Percentiles rank a stretch among this genome's conserved stretches.
These are phyloP conservation scores for Sciurus vulgaris DNA, from an alignment of 2,797 vertebrate genomes.

Conservation along the genomic window DNA sequence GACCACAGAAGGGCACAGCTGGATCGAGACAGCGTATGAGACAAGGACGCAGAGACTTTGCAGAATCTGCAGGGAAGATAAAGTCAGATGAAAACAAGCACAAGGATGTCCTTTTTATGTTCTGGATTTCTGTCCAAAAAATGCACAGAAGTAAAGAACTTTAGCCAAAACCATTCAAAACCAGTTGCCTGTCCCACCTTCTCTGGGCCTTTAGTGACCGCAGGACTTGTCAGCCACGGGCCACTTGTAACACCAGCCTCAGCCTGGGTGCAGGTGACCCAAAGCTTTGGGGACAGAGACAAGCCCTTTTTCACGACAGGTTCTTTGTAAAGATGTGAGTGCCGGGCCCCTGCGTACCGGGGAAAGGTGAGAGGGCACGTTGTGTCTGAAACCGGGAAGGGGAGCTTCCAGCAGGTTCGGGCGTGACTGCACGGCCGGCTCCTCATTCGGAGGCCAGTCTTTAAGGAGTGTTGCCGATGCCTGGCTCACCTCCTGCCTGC, in stretches of 20 bases:
- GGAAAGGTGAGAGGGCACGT: background rate
- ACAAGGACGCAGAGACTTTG: background rate
- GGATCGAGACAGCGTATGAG: fast-evolving
- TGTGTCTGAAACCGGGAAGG: background rate
- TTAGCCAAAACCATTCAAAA: background rate
- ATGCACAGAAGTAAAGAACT: background rate
- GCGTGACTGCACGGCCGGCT: background rate
- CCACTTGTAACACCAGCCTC: fast-evolving
- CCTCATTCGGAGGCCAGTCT: background rate
- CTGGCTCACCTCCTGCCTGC: fast-evolving
- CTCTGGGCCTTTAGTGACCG: fast-evolving
- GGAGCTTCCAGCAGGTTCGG: background rate
- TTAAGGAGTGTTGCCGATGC: fast-evolving
- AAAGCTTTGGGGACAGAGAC: background rate
- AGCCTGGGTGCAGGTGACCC: fast-evolving
- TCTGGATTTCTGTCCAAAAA: background rate
- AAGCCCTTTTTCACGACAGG: fast-evolving
- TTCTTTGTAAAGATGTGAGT: background rate
- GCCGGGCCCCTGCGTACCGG: background rate
- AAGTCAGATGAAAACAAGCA: background rate
- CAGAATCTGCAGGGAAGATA: background rate
- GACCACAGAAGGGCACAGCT: background rate
- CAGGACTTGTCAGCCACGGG: fast-evolving
- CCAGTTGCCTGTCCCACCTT: fast-evolving
- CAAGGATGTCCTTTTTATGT: background rate